phyloP scores from a whole-genome alignment of 2,888 invertebrate genomes.

The Myopa tessellatipennis region DNA sequence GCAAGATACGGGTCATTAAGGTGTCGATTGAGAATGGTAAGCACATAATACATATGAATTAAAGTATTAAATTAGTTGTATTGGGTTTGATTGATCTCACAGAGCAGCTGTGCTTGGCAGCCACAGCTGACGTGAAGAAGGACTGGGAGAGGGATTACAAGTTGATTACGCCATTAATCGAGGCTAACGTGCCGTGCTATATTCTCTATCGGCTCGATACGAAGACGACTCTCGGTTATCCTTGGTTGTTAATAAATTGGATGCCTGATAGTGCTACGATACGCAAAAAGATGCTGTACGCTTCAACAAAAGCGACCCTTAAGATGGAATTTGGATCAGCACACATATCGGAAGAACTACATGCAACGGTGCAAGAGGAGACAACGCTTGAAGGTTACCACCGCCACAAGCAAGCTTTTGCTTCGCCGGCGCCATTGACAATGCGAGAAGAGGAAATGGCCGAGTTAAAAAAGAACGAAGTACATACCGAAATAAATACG shows the following conservation, averaged over 20 bases:
- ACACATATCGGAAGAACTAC: constrained; percentile 93
- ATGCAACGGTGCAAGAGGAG: constrained; percentile 87
- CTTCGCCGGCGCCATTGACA: constrained; percentile 91
- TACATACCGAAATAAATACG: constrained; percentile 80
- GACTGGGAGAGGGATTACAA: constrained; percentile 89
- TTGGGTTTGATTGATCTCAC: neutral
- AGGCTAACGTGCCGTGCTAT: constrained; percentile 89
- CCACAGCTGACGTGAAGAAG: constrained; percentile 75
- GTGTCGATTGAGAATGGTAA: constrained; percentile 88
- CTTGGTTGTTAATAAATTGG: constrained; percentile 95
- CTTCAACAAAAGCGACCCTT: constrained; percentile 77
- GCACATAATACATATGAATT: constrained; percentile 30
- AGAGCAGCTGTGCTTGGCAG: constrained; percentile 82
- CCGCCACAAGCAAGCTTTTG: constrained; percentile 79
- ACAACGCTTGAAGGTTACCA: constrained; percentile 84
- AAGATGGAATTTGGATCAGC: constrained; percentile 96
- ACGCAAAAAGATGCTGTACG: constrained; percentile 67
- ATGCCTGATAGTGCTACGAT: constrained; percentile 92
- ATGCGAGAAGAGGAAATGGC: constrained; percentile 86
- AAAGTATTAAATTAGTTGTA: neutral
- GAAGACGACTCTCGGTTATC: constrained; percentile 83
- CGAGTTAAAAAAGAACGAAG: constrained; percentile 79
- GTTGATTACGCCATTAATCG: constrained; percentile 76
- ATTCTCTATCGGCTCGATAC: constrained; percentile 87
- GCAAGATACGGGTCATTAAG: constrained; percentile 83